Base-by-base conservation (phyloP, 1,140 invertebrate species). In the Drosophila tani region DNA sequence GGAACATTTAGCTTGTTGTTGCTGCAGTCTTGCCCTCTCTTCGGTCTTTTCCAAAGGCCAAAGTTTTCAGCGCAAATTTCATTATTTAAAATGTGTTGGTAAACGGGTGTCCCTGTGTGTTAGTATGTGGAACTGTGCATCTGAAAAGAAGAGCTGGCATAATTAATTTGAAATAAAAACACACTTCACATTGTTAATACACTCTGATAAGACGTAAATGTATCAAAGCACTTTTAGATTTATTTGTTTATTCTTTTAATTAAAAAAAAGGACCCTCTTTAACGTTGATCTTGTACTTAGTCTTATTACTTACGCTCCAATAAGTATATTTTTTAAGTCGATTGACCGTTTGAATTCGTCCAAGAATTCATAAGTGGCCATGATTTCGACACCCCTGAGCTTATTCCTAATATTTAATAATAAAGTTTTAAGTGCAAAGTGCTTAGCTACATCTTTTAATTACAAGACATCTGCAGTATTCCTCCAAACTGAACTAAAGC, bases 1-100 rank as follows among this genome's bases (percentile, higher is more conserved):
- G 67, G 79, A 62, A 82, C 68, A 51, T 47, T 49, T 17, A 19
- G 53, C 19, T 77, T 50, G 41, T 56, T 64, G 24, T 35, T 17
- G 40, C 38, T 40, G 50, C 35, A 17, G 27, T 49, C 27, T 24
- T 27, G 24, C 40, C 17, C 40, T 47, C 17, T 29, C 29, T 55
- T 56, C 35, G 43, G n/a, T 47, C 50, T 41, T 60, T 62, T 58
- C 24, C n/a, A 62, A 84, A 88, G 75, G 73, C 46, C 17, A 87
- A 87, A 84, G 84, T 87, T 87, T 81, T 78, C 57, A 83, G 76
- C 77, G 55, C 40, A 87, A 83, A 88, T 87, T 87, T 71, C 73
- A 87, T 87, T 87, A 81, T 88, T 75, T 78, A 76, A 75, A 82
- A 67, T 81, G 80, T 82, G 75, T 57, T 58, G 65, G 57, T 32